Evolutionary conservation across 2,113 vertebrate species (phyloP), one percentile per base, ranked within the genome.

Genomic region (Oxyura jamaicensis): DNA sequence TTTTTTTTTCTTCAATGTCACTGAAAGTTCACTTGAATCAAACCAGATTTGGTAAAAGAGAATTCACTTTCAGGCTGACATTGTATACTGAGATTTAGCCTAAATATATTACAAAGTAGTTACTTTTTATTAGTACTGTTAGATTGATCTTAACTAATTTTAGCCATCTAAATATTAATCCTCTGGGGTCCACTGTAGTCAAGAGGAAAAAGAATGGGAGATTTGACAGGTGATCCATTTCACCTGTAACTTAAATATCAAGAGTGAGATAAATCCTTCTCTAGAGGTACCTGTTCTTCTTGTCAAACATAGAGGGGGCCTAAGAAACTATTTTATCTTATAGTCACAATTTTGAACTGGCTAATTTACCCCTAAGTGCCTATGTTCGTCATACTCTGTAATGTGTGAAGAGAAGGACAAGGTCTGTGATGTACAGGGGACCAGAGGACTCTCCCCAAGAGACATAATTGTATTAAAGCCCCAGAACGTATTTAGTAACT

Each of bases 391-490:
- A 33, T 36, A 36, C 41, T 68, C 13, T 33, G 4, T 56, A 56
- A 48, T 20, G 18, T 63, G 6, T 33, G 42, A 65, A 81, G 20
- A 59, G 33, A 59, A 71, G 26, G 42, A 1, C 46, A 35, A 31
- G 9, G 35, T 19, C 56, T 68, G 5, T 85, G 21, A 21, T 31
- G 23, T 6, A 33, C 9, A 50, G 33, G 6, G 17, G 5, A 60
- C 28, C 0, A 0, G 4, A 22, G 26, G 5, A 28, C 0, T 86
- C 23, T 0, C 26, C 5, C 21, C 18, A 80, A 65, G 18, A 5
- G 4, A 1, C 6, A 28, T 35, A 59, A 14, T 74, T 0, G 0
- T 9, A 58, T 13, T 13, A 62, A 58, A 82, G 11, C 22, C 41
- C 1, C 0, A 1, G n/a, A 21, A 67, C 56, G 48, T 35, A 17